A percentile compares a stretch with the other conserved stretches of the same genome.
These are phyloP conservation scores for Perca schrenkii DNA, from an alignment of 2,113 vertebrate genomes.

Conservation along the genomic window DNA sequence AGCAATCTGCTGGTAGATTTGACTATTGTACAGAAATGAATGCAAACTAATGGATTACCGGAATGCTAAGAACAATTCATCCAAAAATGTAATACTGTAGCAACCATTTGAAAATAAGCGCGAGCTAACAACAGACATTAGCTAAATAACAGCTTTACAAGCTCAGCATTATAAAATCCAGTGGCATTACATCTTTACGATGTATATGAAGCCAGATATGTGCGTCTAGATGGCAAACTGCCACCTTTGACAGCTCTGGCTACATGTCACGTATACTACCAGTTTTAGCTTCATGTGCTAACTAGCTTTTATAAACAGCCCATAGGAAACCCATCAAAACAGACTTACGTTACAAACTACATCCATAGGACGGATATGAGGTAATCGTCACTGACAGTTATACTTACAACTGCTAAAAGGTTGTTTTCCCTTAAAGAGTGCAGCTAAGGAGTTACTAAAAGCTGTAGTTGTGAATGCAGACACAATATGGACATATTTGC, in stretches of 20 bases:
- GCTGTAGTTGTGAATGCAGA: slow-evolving; percentile 36
- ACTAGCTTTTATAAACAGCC: slow-evolving; percentile 62
- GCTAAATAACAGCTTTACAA: neutral
- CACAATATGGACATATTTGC: slow-evolving; percentile 64
- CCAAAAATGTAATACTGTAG: neutral
- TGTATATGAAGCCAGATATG: neutral
- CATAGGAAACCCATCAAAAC: slow-evolving; percentile 30
- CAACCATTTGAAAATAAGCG: neutral
- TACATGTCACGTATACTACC: slow-evolving; percentile 25
- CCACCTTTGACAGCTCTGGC: slow-evolving; percentile 41
- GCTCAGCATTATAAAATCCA: neutral
- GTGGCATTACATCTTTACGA: neutral
- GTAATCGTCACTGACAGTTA: neutral
- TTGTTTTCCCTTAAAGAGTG: neutral
- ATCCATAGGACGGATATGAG: neutral
- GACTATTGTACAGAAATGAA: neutral
- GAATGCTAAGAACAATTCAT: neutral
- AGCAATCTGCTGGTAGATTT: neutral
- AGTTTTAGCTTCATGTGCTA: slow-evolving; percentile 71
- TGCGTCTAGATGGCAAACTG: slow-evolving; percentile 1
- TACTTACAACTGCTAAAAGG: slow-evolving; percentile 55
- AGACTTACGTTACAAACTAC: slow-evolving; percentile 5
- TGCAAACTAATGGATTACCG: neutral
- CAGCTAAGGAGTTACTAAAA: slow-evolving; percentile 34
- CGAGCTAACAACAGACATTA: neutral